Percentiles rank a stretch among this genome's conserved stretches.
These are phyloP conservation scores for Parus major DNA, from an alignment of 2,113 vertebrate genomes.

Conservation along the genomic window DNA sequence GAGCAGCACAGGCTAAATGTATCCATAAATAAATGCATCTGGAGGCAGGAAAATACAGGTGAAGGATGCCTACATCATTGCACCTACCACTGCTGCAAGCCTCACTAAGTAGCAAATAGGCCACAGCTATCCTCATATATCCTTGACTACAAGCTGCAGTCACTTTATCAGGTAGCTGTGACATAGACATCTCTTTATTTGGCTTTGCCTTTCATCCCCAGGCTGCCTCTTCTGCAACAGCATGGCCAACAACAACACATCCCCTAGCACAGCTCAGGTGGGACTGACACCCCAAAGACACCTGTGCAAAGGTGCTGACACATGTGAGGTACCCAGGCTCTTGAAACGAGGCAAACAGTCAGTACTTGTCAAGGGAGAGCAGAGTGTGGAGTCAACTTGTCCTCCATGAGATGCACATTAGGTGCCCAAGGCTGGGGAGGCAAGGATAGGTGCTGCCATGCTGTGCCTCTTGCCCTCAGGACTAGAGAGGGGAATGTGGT, in stretches of 20 bases:
- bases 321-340: accelerated
- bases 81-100: background rate
- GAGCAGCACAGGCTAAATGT: background rate
- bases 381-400: background rate
- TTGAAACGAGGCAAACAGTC: background rate
- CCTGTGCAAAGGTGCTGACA: background rate
- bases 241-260: background rate
- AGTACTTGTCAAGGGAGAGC: background rate
- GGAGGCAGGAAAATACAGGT: background rate
- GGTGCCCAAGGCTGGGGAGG: background rate
- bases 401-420: background rate
- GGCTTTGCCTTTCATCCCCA: background rate
- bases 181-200: background rate
- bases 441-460: accelerated
- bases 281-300: background rate
- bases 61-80: background rate
- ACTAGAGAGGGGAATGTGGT: background rate
- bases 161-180: background rate
- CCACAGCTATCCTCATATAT: background rate
- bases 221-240: background rate
- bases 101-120: background rate
- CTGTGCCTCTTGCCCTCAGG: background rate
- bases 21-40: background rate
- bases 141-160: background rate
- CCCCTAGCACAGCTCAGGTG: background rate